A percentile compares a stretch with the other conserved stretches of the same genome.
These are phyloP conservation scores for Heliconius himera DNA, from an alignment of 1,140 invertebrate genomes.

Conservation along the genomic window DNA sequence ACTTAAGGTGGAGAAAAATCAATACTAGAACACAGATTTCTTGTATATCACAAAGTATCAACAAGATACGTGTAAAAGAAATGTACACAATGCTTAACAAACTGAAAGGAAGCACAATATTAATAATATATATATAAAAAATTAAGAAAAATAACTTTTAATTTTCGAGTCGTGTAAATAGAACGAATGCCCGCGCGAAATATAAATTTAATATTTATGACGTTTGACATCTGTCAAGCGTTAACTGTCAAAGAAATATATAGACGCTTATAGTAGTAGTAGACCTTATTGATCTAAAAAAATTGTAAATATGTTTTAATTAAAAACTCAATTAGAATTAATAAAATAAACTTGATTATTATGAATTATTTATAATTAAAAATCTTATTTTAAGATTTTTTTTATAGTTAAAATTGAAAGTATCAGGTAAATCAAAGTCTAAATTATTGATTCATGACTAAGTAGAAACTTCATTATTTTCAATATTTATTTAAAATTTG, in stretches of 20 bases:
- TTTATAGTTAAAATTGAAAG: too few species aligned
- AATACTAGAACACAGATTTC: conserved; percentile 25
- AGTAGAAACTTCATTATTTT: not conserved
- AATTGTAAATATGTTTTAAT: too few species aligned
- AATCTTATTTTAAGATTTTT: too few species aligned
- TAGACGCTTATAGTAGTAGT: too few species aligned
- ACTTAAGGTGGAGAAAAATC: conserved; percentile 26
- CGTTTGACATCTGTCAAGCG: not conserved
- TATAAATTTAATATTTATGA: conserved; percentile 14
- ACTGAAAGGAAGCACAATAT: not conserved
- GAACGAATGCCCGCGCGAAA: conserved; percentile 10
- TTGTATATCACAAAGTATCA: not conserved
- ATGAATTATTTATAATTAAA: too few species aligned
- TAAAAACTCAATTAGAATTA: too few species aligned
- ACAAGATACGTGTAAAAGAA: not conserved
- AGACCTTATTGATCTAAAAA: too few species aligned
- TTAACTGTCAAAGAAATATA: not conserved
- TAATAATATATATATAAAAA: not conserved
- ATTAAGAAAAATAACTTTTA: not conserved
- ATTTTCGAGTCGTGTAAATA: not conserved
- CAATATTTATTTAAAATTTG: not conserved
- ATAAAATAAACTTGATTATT: too few species aligned
- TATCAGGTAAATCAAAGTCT: too few species aligned
- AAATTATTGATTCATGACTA: not conserved
- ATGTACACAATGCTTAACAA: not conserved